These are phyloP conservation scores for Panthera leo DNA, from an alignment of 2,113 vertebrate genomes.

Conservation along the genomic window DNA sequence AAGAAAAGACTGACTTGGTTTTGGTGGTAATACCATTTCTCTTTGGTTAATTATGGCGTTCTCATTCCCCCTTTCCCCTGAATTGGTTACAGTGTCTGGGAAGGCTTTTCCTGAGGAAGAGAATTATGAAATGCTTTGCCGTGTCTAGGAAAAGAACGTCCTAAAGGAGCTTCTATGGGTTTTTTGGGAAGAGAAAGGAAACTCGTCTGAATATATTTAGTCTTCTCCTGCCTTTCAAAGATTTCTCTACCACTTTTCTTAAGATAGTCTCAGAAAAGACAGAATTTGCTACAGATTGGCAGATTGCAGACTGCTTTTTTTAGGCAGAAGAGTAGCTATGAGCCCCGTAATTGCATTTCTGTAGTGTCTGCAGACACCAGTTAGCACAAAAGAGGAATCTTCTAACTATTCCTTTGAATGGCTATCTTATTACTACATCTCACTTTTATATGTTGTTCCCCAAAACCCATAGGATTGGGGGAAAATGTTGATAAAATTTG, in stretches of 20 bases:
- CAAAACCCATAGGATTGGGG: not conserved
- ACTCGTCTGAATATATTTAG: conserved; percentile 56
- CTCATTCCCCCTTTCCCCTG: not conserved
- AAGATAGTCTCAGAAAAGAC: conserved; percentile 68
- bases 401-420: not conserved
- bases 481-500: not conserved
- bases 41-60: conserved; percentile 27
- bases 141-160: not conserved
- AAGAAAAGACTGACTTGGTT: not conserved
- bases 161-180: not conserved
- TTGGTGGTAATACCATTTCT: conserved; percentile 19
- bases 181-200: not conserved
- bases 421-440: not conserved
- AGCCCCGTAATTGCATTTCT: conserved; percentile 44
- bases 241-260: conserved; percentile 48
- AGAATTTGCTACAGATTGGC: not conserved
- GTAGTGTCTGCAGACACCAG: not conserved
- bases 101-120: conserved; percentile 17
- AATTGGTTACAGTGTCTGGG: not conserved
- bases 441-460: not conserved
- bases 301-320: conserved; percentile 55
- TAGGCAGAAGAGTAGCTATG: not conserved
- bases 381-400: conserved; percentile 1
- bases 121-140: conserved; percentile 29
- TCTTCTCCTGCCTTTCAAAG: conserved; percentile 15